Base-by-base conservation (phyloP, 2,888 invertebrate species). In the Pachliopta kotzebuea region DNA sequence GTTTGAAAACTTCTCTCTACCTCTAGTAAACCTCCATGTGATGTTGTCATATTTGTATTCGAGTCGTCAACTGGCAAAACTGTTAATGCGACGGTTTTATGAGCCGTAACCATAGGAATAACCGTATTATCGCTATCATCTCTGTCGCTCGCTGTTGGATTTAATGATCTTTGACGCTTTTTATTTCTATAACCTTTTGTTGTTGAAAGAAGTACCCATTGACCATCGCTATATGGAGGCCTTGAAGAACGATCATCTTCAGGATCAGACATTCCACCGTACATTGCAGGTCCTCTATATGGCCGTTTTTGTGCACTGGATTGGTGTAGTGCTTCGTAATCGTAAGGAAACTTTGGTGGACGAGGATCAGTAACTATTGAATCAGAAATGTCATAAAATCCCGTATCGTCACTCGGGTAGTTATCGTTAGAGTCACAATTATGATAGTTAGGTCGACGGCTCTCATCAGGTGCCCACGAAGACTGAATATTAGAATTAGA, bases 191-290 rank as follows among this genome's bases (percentile, higher is more conserved):
- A 96, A 0, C 96, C 96, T 84, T 95, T 95, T 17, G 96, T 96
- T 4, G 96, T 95, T 0, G 96, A 96, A 9, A 96, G 82, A 2
- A 96, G 84, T 2, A 96, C 94, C 96, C 96, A 96, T 72, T 96
- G 95, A 0, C 96, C 96, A 67, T 96, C 94, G 0, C 95, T 94
- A 67, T 92, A 90, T 0, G 93, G 90, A 0, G 95, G 95, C 78
- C 94, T 93, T 3, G 92, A 90, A 4, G 88, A 81, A 0, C 94
- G 93, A 74, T 93, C 93, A 60, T 76, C 81, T 31, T 90, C 89
- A 60, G 80, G 75, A 37, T 86, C 85, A 9, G 84, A 73, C 45
- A 77, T 72, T 37, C 93, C 93, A 23, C 92, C 88, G 50, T 93
- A 93, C 58, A 92, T 89, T 1, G 91, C 87, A 4, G 92, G 92